Conservation (phyloP, 2,888 invertebrate genomes). For the Nemapogon koenigi region DNA sequence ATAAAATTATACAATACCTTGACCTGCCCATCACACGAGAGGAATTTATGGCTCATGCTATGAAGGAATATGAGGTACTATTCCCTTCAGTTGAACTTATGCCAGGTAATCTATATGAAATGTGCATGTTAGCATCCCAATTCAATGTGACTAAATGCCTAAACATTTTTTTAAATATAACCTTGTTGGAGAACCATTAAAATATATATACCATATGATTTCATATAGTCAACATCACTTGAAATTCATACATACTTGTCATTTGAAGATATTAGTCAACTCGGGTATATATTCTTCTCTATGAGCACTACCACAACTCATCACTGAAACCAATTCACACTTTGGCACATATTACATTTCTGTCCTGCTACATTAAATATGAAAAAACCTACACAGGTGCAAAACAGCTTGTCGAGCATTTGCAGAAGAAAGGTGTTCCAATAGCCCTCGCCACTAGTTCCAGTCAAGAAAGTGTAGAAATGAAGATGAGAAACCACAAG, state of each 20-base stretch:
- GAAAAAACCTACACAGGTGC: slow-evolving; percentile 73
- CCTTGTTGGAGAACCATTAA: no score
- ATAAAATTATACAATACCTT: slow-evolving; percentile 62
- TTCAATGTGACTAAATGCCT: no score
- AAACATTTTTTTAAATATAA: no score
- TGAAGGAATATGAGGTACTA: slow-evolving; percentile 55
- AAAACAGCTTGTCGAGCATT: slow-evolving; percentile 74
- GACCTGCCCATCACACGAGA: slow-evolving; percentile 70
- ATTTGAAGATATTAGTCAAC: no score
- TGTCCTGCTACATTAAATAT: background rate
- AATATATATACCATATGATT: no score
- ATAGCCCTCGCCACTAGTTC: slow-evolving; percentile 90
- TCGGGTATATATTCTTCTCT: no score
- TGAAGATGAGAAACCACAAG: slow-evolving; percentile 73
- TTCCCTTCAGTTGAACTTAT: slow-evolving; percentile 70
- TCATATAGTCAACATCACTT: no score
- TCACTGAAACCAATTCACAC: no score
- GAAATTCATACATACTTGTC: no score
- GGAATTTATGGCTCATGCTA: slow-evolving; percentile 67
- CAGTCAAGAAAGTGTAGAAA: slow-evolving; percentile 70
- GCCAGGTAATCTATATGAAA: slow-evolving; percentile 67
- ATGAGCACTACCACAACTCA: no score
- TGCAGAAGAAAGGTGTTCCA: slow-evolving; percentile 75
- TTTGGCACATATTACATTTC: no score
- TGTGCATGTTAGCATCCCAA: no score